Evolutionary conservation across 1,140 invertebrate species (phyloP), one percentile per base, ranked within the genome.

Genomic region (Papilio machaon): DNA sequence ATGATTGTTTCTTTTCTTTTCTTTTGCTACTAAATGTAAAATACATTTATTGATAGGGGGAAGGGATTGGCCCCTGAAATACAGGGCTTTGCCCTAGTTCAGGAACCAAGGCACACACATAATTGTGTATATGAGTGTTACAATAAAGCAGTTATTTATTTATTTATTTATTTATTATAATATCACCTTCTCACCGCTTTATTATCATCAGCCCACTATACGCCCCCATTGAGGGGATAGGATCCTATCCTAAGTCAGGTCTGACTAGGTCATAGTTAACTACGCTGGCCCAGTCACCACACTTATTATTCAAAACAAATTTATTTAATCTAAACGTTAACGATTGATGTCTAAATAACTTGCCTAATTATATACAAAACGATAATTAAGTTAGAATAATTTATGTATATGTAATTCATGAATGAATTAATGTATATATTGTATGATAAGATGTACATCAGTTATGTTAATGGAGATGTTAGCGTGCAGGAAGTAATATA

Each of bases 401-500:
- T 35, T 70, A 70, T 38, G 64, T 38, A 70, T 70, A 70, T 70
- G 30, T 38, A 70, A 70, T 70, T 70, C 64, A 70, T 70, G 64
- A 70, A 70, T 70, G 35, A 35, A 70, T 70, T 70, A 70, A 35
- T 70, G 30, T 35, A 30, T 70, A 70, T 70, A 70, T 70, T 70
- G 64, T 70, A 17, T 38, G 64, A 70, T 70, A 70, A 70, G 64
- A 35, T 70, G 74, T 52, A 76, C 19, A 76, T 10, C 74, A 76
- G 30, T 70, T 70, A 49, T 75, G 74, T 49, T 75, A 75, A 75
- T 49, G 74, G 11, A 52, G 74, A 76, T 52, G 74, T 30, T 15
- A 52, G 19, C 46, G 2, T 49, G 49, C 74, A 76, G 74, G 74
- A 76, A 76, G 74, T 47, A 54, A 79, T 79, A 79, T 67, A 79